Base-by-base conservation (phyloP, 2,888 invertebrate species). In the Nephrocerus scutellatus region DNA sequence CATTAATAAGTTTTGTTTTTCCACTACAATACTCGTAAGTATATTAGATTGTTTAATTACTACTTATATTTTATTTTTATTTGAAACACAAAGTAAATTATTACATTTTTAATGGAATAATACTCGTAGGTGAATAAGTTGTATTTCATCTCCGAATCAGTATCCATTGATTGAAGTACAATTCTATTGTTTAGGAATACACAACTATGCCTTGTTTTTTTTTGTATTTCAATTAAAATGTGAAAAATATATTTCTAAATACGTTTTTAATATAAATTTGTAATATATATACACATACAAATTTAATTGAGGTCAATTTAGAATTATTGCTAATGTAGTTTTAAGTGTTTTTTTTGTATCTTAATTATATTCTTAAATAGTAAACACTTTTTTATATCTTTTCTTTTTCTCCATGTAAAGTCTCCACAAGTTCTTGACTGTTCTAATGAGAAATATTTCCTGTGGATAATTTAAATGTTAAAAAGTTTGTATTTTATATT, bases 261-360 rank as follows among this genome's bases (percentile, higher is more conserved):
- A 36, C 37, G 26, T 38, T 38, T 31, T 33, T 25, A 39, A 44
- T 37, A 38, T 34, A 29, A 38, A 33, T 36, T 44, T 37, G 26
- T 30, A 43, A 30, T 30, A 30, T 19, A 21, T 30, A 24, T 52
- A 56, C 49, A 56, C 57, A 54, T 55, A 53, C 56, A 58, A 58
- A 63, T 62, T 60, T 61, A 57, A 60, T 65, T 65, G 65, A 65
- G 65, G 65, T 65, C 65, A 62, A 62, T 63, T 63, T 57, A 62
- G 62, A 65, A 63, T 65, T 65, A 65, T 64, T 65, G 65, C 65
- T 65, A 65, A 59, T 45, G 44, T 41, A 24, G 23, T 41, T 44
- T 39, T 45, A 30, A 45, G 43, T 37, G 39, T 40, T 41, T 34
- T 37, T 39, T 32, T 18, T 37, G 33, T 41, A 16, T 42, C 30